Evolutionary conservation across 2,797 vertebrate species (phyloP).

Genomic region (Dendrocincla tyrannina): DNA sequence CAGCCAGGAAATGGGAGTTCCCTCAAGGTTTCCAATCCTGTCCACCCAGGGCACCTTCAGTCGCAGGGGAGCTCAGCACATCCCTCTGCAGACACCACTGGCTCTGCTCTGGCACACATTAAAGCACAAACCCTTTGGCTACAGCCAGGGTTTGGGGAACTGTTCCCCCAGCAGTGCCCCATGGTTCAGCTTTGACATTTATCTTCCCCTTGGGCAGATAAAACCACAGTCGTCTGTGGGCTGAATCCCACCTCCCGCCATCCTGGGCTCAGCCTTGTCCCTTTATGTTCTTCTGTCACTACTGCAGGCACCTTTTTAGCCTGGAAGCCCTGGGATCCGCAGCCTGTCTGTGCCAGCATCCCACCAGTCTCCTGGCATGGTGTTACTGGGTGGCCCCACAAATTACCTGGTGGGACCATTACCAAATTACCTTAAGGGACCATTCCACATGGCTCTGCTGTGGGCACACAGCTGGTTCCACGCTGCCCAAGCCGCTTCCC

Average conservation of each 20-base stretch:
- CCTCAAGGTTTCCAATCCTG: not conserved
- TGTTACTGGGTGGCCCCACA: not conserved
- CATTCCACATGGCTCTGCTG: not conserved
- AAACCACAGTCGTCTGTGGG: not conserved
- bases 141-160: not conserved
- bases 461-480: fast-evolving
- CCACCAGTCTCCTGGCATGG: fast-evolving
- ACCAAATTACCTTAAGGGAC: not conserved
- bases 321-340: not conserved
- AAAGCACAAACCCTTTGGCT: not conserved
- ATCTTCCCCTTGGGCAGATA: not conserved
- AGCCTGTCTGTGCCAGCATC: fast-evolving
- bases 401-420: not conserved
- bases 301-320: not conserved
- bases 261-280: not conserved
- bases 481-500: not conserved
- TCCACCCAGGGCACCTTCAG: not conserved
- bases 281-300: not conserved
- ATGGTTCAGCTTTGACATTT: not conserved
- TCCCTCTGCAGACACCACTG: fast-evolving
- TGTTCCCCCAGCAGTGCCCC: not conserved
- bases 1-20: fast-evolving
- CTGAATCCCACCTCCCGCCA: not conserved
- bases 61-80: not conserved
- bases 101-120: not conserved